phyloP scores from a whole-genome alignment of 2,113 vertebrate genomes.

The Tachysurus fulvidraco region DNA sequence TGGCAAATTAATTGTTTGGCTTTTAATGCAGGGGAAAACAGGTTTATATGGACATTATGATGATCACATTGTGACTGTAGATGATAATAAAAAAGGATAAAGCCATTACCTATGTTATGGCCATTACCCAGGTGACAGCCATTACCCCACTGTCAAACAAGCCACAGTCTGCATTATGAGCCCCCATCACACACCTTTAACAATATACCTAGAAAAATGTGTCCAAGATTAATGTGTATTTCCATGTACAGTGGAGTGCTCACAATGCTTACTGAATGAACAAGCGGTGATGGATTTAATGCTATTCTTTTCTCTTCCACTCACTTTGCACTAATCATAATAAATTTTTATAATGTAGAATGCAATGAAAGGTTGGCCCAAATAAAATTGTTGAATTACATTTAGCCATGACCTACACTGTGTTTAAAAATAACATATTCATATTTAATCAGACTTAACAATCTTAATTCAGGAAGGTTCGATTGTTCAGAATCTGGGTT shows the following conservation, averaged over 20 bases:
- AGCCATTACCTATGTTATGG: background rate
- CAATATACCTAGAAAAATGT: background rate
- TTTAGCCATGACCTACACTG: background rate
- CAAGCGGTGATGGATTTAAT: background rate
- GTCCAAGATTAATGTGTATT: background rate
- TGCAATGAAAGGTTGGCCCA: background rate
- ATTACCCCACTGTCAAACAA: background rate
- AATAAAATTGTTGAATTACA: slow-evolving; percentile 13
- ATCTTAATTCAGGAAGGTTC: background rate
- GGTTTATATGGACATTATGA: background rate
- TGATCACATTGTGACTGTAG: background rate
- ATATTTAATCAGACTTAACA: slow-evolving; percentile 7
- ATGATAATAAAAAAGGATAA: background rate
- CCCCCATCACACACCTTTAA: background rate
- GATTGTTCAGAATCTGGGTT: background rate
- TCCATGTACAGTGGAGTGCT: background rate
- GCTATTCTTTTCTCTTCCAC: background rate
- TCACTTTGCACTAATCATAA: background rate
- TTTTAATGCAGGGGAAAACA: slow-evolving; percentile 1
- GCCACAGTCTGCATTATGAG: background rate
- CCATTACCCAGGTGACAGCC: too few relatives aligned
- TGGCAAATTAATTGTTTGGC: background rate
- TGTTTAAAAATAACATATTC: background rate
- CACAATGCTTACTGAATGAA: background rate
- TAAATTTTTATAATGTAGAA: background rate